These are phyloP conservation scores for Eristalis intricaria DNA, from an alignment of 2,888 invertebrate genomes.

Conservation along the genomic window DNA sequence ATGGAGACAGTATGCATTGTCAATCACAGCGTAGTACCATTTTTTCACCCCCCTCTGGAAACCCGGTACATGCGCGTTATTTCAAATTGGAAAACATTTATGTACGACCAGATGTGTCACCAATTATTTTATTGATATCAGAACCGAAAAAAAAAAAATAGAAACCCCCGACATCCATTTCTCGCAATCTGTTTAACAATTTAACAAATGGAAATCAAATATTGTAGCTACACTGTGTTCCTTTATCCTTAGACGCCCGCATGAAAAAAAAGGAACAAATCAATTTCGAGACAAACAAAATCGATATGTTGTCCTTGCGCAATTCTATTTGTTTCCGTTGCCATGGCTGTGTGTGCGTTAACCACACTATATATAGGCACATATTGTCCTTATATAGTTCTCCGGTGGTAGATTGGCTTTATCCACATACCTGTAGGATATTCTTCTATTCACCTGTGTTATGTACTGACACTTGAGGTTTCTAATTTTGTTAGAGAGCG, in stretches of 20 bases:
- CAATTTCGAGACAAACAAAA: conserved; percentile 31
- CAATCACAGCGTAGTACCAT: conserved; percentile 10
- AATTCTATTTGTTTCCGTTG: conserved; percentile 31
- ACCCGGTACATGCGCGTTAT: conserved; percentile 49
- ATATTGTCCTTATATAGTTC: neutral
- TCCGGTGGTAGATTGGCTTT: neutral
- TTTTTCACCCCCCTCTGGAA: neutral
- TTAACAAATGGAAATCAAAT: neutral
- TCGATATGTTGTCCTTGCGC: conserved; percentile 60
- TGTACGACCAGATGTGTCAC: neutral
- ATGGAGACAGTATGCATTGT: conserved; percentile 49
- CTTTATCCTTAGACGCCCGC: too few species aligned
- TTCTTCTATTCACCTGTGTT: neutral
- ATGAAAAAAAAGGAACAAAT: neutral
- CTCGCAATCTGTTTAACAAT: too few species aligned
- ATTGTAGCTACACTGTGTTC: neutral
- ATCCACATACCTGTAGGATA: neutral
- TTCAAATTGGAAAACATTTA: neutral
- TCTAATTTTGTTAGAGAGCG: neutral
- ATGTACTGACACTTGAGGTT: neutral
- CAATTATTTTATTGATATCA: neutral
- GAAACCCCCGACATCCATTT: too few species aligned
- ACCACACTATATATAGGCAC: neutral
- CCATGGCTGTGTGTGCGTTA: neutral
- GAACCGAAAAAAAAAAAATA: too few species aligned